A percentile compares a stretch with the other conserved stretches of the same genome.
Conservation (phyloP, 2,113 vertebrate species). For the Ceuthmochares aereus region DNA sequence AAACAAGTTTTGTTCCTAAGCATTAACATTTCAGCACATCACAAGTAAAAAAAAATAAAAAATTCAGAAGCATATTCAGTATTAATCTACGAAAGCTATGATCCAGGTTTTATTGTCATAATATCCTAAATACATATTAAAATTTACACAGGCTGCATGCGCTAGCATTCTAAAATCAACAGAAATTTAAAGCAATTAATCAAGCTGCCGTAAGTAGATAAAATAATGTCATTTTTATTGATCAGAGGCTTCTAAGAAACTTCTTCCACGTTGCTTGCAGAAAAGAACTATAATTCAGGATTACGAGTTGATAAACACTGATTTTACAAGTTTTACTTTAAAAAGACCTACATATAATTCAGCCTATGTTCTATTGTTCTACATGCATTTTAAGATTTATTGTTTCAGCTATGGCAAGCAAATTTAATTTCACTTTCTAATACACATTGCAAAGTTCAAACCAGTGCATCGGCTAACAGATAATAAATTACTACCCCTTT, state of each 20-base stretch:
- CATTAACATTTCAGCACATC: not conserved
- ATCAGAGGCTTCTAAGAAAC: not conserved
- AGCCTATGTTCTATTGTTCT: not conserved
- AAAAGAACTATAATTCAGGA: not conserved
- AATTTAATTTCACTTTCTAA: not conserved
- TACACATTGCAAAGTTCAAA: not conserved
- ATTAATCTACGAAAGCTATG: not conserved
- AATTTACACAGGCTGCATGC: not conserved
- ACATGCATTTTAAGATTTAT: not conserved
- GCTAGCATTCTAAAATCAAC: not conserved
- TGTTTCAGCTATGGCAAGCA: not conserved
- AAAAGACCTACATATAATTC: not conserved
- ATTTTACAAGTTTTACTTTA: not conserved
- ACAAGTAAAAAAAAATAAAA: not conserved
- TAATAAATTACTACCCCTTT: not conserved
- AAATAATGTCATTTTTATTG: accelerated
- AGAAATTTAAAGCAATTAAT: not conserved
- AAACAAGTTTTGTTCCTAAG: not conserved
- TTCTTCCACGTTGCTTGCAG: not conserved
- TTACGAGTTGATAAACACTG: not conserved
- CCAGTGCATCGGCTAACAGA: not conserved
- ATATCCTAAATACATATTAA: not conserved
- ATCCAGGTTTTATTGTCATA: not conserved
- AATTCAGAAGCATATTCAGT: not conserved
- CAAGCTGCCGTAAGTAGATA: not conserved